phyloP scores from a whole-genome alignment of 2,113 vertebrate species.

The Muscicapa adusta region DNA sequence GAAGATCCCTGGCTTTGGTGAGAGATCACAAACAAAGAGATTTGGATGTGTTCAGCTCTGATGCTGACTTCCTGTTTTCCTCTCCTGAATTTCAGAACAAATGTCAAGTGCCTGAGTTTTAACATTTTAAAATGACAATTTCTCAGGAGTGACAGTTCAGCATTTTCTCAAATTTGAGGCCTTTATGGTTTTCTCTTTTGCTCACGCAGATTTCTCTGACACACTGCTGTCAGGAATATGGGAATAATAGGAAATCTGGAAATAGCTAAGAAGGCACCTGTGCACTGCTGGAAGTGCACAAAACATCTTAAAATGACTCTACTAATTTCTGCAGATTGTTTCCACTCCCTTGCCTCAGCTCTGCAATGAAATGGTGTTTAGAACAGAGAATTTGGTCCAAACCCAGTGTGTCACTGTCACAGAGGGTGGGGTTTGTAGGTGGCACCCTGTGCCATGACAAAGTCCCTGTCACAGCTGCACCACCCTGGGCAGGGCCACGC shows the following conservation, averaged over 20 bases:
- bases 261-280: background rate
- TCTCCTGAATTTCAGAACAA: background rate
- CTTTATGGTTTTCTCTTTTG: background rate
- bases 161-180: background rate
- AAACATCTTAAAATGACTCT: background rate
- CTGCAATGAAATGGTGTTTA: background rate
- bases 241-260: background rate
- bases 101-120: background rate
- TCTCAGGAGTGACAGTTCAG: background rate
- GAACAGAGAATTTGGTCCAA: background rate
- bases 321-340: background rate
- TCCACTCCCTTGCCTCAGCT: background rate
- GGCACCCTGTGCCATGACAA: background rate
- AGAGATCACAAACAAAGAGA: background rate
- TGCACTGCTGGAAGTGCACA: background rate
- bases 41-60: background rate
- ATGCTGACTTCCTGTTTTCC: background rate
- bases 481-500: background rate
- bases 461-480: background rate
- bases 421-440: background rate
- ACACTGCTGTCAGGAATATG: background rate
- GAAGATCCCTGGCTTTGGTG: background rate
- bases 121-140: background rate
- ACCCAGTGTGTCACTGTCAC: accelerated
- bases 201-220: background rate